phyloP scores from a whole-genome alignment of 2,113 vertebrate genomes.

The Chunga burmeisteri region DNA sequence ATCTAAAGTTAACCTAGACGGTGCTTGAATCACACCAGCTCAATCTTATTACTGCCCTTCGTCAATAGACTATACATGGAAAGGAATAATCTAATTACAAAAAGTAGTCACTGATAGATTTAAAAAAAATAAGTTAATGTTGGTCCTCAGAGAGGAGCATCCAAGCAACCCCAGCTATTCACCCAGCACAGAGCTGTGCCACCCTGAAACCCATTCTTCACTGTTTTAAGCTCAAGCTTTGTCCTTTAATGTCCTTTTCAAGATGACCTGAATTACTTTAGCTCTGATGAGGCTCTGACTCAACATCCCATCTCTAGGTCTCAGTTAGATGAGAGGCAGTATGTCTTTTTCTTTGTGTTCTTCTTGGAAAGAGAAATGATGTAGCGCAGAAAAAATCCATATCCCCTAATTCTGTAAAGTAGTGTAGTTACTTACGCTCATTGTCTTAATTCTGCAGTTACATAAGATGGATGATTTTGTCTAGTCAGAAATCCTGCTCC shows the following conservation, averaged over 20 bases:
- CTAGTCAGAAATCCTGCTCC: slow-evolving; percentile 30
- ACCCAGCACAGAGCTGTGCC: neutral
- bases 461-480: slow-evolving; percentile 37
- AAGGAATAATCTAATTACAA: slow-evolving; percentile 57
- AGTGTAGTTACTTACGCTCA: neutral
- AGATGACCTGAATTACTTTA: neutral
- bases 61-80: slow-evolving; percentile 37
- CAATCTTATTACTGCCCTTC: slow-evolving; percentile 42
- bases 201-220: neutral
- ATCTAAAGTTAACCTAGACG: neutral
- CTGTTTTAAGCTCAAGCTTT: neutral
- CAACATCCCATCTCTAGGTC: neutral
- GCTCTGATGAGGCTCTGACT: neutral
- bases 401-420: neutral
- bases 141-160: neutral
- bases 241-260: neutral
- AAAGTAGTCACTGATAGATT: neutral
- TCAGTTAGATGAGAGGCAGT: neutral
- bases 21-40: neutral
- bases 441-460: slow-evolving; percentile 36
- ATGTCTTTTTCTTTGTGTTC: neutral
- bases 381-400: neutral
- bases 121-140: neutral
- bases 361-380: slow-evolving; percentile 15
- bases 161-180: neutral